Evolutionary conservation across 2,888 invertebrate genomes (phyloP).

Genomic region (Tetheella fluctuosa): DNA sequence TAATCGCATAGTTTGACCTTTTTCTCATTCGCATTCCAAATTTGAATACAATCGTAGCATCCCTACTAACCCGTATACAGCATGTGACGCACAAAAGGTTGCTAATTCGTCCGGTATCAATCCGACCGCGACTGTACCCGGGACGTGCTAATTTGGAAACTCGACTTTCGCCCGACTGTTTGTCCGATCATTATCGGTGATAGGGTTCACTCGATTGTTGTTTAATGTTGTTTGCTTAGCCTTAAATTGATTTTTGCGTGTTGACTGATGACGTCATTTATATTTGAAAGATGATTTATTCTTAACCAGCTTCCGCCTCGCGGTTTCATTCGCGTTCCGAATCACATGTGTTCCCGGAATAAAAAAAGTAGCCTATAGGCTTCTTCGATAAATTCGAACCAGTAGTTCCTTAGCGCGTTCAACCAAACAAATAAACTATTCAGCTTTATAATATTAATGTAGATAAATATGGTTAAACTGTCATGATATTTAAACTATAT

Average conservation of each 20-base stretch:
- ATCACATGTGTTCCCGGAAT: too few species aligned
- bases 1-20: too few species aligned
- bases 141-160: constrained; percentile 69
- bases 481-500: too few species aligned
- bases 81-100: constrained; percentile 56
- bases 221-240: constrained; percentile 8
- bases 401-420: too few species aligned
- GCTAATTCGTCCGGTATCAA: constrained; percentile 79
- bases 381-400: too few species aligned
- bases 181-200: constrained; percentile 51
- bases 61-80: constrained; percentile 30
- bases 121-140: constrained; percentile 29
- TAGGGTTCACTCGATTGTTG: constrained; percentile 25
- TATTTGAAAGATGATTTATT: too few species aligned
- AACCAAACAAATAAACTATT: too few species aligned
- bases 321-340: too few species aligned
- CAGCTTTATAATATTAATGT: too few species aligned
- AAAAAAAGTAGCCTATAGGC: too few species aligned
- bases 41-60: not conserved
- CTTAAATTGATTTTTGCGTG: constrained; percentile 10
- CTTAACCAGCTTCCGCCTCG: too few species aligned
- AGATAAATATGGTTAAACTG: too few species aligned
- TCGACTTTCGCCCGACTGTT: constrained; percentile 59
- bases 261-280: not conserved
- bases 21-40: not conserved